phyloP scores from a whole-genome alignment of 1,140 invertebrate genomes.

The Hirudo medicinalis region DNA sequence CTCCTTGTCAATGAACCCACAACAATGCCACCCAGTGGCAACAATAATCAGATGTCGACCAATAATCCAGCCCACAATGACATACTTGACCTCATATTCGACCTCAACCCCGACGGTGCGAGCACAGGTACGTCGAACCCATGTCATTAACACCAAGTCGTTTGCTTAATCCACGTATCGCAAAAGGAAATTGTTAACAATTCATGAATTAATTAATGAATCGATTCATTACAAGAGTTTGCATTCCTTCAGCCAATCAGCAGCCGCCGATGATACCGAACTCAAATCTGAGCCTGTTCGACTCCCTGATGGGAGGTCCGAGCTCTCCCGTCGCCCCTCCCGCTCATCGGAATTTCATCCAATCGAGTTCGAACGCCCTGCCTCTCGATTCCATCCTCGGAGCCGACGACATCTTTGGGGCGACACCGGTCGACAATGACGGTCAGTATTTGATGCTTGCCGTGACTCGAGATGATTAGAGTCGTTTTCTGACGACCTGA shows the following conservation, averaged over 20 bases:
- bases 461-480: too few relatives aligned
- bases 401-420: neutral
- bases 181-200: neutral
- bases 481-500: too few relatives aligned
- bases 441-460: too few relatives aligned
- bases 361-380: neutral
- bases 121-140: neutral
- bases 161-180: too few relatives aligned
- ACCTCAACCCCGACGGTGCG: neutral
- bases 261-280: neutral
- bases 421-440: too few relatives aligned
- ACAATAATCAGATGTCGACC: neutral
- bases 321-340: conserved; percentile 22
- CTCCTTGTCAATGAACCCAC: conserved; percentile 31
- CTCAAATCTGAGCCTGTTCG: neutral
- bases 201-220: too few relatives aligned
- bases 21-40: conserved; percentile 22
- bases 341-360: conserved; percentile 2
- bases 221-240: neutral
- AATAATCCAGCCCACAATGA: neutral
- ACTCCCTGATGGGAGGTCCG: neutral
- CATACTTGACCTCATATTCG: conserved; percentile 7
- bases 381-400: neutral
- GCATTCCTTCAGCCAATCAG: neutral
- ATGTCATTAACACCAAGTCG: too few relatives aligned